Conservation (phyloP, 2,888 invertebrate species). For the Drosophila hamatofila region DNA sequence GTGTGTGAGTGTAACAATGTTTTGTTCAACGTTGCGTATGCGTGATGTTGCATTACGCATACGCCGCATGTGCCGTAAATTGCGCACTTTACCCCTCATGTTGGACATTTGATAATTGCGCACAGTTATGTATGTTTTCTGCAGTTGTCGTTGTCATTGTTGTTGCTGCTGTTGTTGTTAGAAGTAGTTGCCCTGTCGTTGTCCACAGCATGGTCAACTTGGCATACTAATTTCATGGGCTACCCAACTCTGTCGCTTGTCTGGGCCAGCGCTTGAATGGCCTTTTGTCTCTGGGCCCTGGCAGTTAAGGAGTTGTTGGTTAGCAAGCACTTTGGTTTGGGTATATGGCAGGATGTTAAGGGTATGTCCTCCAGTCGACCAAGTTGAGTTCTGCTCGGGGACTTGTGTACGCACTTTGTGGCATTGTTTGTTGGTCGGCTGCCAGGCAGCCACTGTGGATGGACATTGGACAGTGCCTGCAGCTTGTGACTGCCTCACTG, state of each 20-base stretch:
- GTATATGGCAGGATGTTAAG: neutral
- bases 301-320: neutral
- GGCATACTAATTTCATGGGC: constrained; percentile 71
- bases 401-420: constrained; percentile 37
- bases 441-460: constrained; percentile 11
- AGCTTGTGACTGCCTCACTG: constrained; percentile 22
- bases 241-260: constrained; percentile 9
- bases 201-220: constrained; percentile 68
- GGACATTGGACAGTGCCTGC: constrained; percentile 39
- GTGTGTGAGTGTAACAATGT: constrained; percentile 1
- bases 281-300: constrained; percentile 35
- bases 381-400: constrained; percentile 18
- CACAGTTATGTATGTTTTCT: constrained; percentile 39
- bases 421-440: constrained; percentile 39
- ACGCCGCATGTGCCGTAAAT: constrained; percentile 43
- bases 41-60: constrained; percentile 56
- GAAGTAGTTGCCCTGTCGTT: constrained; percentile 35
- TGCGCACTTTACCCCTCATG: constrained; percentile 23
- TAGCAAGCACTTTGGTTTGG: neutral
- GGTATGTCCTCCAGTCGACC: neutral
- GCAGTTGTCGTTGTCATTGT: constrained; percentile 16
- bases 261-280: constrained; percentile 12
- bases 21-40: constrained; percentile 54
- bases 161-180: constrained; percentile 11
- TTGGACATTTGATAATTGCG: constrained; percentile 64